These are phyloP conservation scores for Leptinotarsa undecemlineata DNA, from an alignment of 1,140 invertebrate species.

Conservation along the genomic window DNA sequence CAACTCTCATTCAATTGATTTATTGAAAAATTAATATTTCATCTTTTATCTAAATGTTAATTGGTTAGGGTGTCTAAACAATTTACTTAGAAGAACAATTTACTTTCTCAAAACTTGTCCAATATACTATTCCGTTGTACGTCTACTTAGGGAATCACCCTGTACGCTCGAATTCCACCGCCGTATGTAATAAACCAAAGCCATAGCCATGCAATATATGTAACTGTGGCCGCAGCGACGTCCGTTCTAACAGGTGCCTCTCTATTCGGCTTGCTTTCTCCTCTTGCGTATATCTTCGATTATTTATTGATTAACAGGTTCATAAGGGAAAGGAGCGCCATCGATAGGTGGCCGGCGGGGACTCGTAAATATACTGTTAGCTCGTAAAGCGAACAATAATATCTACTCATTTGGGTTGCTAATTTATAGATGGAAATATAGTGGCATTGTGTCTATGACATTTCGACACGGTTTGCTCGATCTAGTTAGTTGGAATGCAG, in stretches of 20 bases:
- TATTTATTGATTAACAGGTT: constrained; percentile 21
- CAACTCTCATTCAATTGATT: too few species aligned
- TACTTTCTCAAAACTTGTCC: too few species aligned
- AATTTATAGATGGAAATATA: not conserved
- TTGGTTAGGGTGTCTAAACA: too few species aligned
- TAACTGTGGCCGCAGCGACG: constrained; percentile 12
- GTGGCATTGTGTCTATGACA: constrained; percentile 2
- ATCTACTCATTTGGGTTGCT: not conserved
- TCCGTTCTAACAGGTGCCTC: constrained; percentile 21
- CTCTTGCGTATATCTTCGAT: constrained; percentile 23
- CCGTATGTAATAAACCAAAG: not conserved
- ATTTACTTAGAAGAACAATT: too few species aligned
- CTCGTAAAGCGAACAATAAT: constrained; percentile 1
- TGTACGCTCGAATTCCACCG: not conserved
- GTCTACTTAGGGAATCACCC: not conserved
- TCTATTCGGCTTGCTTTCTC: constrained; percentile 21
- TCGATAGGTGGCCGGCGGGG: not conserved
- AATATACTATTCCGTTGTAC: too few species aligned
- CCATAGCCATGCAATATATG: constrained; percentile 14
- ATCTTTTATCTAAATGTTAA: too few species aligned
- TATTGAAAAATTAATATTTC: too few species aligned
- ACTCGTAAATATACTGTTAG: constrained; percentile 7
- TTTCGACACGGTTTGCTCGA: not conserved
- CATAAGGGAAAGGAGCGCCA: constrained; percentile 17
- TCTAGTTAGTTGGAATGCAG: not conserved